Evolutionary conservation across 2,113 vertebrate genomes (phyloP).

Genomic region (Alces alces): DNA sequence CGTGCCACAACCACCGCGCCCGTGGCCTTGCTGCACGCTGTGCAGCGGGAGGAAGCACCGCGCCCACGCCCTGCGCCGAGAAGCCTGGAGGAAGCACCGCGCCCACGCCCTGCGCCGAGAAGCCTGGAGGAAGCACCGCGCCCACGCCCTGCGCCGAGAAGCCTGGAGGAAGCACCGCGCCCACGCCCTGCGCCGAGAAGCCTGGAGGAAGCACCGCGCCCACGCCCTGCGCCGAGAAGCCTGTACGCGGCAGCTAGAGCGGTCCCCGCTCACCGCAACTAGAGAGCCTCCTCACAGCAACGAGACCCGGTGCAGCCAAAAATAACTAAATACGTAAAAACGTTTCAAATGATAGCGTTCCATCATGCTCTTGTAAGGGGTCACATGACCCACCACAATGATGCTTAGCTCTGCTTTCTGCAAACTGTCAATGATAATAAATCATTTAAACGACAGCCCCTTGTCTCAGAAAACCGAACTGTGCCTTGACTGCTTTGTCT

Average conservation of each 20-base stretch:
- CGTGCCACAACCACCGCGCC: background rate
- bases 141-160: too few relatives aligned
- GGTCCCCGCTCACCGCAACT: background rate
- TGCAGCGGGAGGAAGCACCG: background rate
- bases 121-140: too few relatives aligned
- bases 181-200: too few relatives aligned
- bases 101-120: too few relatives aligned
- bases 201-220: background rate
- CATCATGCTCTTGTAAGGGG: background rate
- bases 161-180: too few relatives aligned
- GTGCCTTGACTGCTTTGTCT: background rate
- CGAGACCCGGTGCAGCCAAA: background rate
- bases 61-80: accelerated
- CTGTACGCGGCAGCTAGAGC: background rate
- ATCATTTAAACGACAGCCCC: background rate
- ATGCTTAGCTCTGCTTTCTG: background rate
- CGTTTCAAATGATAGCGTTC: background rate
- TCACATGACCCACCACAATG: background rate
- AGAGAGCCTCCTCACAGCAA: too few relatives aligned
- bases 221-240: accelerated
- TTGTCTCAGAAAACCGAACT: background rate
- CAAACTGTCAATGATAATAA: background rate
- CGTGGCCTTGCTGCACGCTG: background rate
- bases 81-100: too few relatives aligned
- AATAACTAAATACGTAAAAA: background rate